Percentiles rank a stretch among this genome's conserved stretches.
These are phyloP conservation scores for Enhydra lutris DNA, from an alignment of 2,113 vertebrate genomes.

Conservation along the genomic window DNA sequence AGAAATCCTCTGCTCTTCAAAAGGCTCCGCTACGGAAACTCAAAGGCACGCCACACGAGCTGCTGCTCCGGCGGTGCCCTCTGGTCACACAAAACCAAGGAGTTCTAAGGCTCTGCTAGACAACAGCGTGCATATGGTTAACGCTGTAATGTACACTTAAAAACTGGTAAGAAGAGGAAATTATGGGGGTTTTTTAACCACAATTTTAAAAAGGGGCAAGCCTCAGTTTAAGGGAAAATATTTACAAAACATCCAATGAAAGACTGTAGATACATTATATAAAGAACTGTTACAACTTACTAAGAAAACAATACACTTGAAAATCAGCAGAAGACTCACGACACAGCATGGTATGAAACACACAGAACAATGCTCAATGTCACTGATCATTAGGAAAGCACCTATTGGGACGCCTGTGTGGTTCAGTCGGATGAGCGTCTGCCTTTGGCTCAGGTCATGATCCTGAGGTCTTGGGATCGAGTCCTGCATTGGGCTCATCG, in stretches of 20 bases:
- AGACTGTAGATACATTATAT: not conserved
- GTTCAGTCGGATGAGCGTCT: no score
- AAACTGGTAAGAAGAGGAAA: not conserved
- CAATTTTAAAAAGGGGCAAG: not conserved
- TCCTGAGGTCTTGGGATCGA: no score
- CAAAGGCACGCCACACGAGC: not conserved
- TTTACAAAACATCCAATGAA: not conserved
- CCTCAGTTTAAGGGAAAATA: not conserved
- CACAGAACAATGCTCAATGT: not conserved
- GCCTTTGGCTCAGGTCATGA: no score
- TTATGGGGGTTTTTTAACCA: not conserved
- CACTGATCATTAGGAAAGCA: not conserved
- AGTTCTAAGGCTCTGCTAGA: not conserved
- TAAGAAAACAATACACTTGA: not conserved
- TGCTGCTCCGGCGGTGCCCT: not conserved
- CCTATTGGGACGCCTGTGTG: no score
- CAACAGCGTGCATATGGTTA: not conserved
- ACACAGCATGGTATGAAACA: not conserved
- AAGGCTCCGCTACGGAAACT: not conserved
- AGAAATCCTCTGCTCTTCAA: not conserved
- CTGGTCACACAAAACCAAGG: not conserved
- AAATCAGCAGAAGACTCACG: not conserved
- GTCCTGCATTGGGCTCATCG: no score
- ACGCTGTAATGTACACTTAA: not conserved
- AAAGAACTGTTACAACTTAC: not conserved